A percentile compares a stretch with the other conserved stretches of the same genome.
Evolutionary conservation across 2,113 vertebrate species (phyloP).

Genomic region (Candoia aspera): DNA sequence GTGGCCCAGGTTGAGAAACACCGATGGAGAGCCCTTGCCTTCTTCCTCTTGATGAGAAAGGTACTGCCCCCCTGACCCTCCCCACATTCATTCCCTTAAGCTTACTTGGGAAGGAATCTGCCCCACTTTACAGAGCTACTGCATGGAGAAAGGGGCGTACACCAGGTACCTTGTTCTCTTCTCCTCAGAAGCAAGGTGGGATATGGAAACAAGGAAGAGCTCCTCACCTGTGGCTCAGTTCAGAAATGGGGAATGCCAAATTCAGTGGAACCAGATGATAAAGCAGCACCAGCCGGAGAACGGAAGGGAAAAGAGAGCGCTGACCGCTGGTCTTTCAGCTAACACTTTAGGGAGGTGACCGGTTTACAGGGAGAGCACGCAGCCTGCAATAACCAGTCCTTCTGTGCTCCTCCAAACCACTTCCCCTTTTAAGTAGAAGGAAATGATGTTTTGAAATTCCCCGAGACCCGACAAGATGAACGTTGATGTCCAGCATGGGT

Average conservation of each 20-base stretch:
- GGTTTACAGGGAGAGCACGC: too few relatives aligned
- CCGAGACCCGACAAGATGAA: neutral
- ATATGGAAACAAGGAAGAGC: neutral
- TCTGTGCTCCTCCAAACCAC: neutral
- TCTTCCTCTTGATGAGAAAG: neutral
- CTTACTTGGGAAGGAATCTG: too few relatives aligned
- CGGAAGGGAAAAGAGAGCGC: too few relatives aligned
- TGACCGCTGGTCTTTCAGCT: neutral
- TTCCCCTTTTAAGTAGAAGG: conserved; percentile 4
- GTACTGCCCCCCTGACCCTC: neutral
- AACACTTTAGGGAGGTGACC: too few relatives aligned
- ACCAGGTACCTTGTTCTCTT: accelerated
- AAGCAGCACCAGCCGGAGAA: neutral
- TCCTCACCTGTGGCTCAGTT: conserved; percentile 4
- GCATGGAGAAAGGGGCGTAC: neutral
- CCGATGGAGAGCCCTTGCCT: neutral
- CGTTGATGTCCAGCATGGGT: neutral
- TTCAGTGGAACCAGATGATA: neutral
- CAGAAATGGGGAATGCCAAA: neutral
- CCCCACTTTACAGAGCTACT: neutral
- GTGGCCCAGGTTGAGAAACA: too few relatives aligned
- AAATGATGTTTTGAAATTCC: neutral
- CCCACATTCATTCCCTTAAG: neutral
- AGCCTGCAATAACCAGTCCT: neutral
- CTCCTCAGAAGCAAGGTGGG: neutral